A percentile compares a stretch with the other conserved stretches of the same genome.
These are phyloP conservation scores for Aporrectodea caliginosa DNA, from an alignment of 1,140 invertebrate genomes.

Conservation along the genomic window DNA sequence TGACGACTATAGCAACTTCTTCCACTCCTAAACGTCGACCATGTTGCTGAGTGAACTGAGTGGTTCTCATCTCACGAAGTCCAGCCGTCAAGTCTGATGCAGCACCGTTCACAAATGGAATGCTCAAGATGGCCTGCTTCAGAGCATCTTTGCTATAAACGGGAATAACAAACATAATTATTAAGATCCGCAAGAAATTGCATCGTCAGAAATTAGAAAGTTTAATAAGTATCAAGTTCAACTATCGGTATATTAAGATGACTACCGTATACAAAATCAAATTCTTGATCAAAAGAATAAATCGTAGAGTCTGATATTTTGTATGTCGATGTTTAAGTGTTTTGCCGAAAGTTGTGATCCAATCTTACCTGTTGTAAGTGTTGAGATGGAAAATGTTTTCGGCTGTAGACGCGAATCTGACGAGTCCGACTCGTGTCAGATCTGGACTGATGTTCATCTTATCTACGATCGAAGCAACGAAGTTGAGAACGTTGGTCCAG, in stretches of 20 bases:
- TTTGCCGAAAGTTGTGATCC: too few relatives aligned
- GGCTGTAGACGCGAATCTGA: constrained; percentile 6
- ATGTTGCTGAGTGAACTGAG: constrained; percentile 13
- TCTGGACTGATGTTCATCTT: constrained; percentile 5
- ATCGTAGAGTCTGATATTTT: too few relatives aligned
- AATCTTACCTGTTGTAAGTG: not conserved
- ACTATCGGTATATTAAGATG: too few relatives aligned
- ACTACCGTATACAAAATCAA: too few relatives aligned
- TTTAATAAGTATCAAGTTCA: too few relatives aligned
- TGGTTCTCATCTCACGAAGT: constrained; percentile 17
- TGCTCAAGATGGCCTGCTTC: constrained; percentile 3
- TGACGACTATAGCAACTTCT: constrained; percentile 22
- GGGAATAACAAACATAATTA: not conserved
- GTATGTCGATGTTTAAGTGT: too few relatives aligned
- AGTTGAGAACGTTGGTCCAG: constrained; percentile 9
- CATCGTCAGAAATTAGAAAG: too few relatives aligned
- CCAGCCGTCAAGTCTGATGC: not conserved
- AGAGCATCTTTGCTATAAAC: not conserved
- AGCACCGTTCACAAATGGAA: not conserved
- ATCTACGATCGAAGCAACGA: constrained; percentile 24
- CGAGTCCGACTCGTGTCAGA: constrained; percentile 22
- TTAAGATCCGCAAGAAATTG: too few relatives aligned
- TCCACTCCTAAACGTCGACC: constrained; percentile 14
- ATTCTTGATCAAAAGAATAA: too few relatives aligned
- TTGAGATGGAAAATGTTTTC: constrained; percentile 15